phyloP scores from a whole-genome alignment of 2,888 invertebrate genomes.

The Clanis bilineata region DNA sequence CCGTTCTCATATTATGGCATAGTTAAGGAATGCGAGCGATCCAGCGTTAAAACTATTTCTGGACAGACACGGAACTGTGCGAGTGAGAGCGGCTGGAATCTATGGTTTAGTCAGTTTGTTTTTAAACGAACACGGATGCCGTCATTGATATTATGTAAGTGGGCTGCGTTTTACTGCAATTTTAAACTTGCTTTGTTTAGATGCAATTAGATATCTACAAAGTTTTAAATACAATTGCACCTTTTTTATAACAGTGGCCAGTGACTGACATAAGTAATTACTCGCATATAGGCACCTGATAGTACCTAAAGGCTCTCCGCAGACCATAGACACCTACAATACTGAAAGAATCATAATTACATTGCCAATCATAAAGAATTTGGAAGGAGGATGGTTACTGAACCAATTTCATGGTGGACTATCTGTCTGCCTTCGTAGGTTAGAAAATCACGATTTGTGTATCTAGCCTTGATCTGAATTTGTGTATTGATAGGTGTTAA shows the following conservation, averaged over 20 bases:
- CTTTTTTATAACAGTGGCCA: too few relatives aligned
- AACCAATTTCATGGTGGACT: too few relatives aligned
- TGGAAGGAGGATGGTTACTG: too few relatives aligned
- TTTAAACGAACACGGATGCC: constrained; percentile 15
- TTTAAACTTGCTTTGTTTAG: constrained; percentile 5
- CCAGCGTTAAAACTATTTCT: constrained; percentile 30
- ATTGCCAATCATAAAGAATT: too few relatives aligned
- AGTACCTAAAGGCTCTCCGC: too few relatives aligned
- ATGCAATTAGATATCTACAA: neutral
- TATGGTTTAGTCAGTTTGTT: constrained; percentile 18
- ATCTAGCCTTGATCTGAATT: neutral
- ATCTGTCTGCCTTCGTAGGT: too few relatives aligned
- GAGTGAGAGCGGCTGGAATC: constrained; percentile 17
- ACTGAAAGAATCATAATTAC: too few relatives aligned
- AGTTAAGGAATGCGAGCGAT: constrained; percentile 30
- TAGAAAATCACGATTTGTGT: neutral
- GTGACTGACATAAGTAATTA: too few relatives aligned
- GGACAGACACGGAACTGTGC: constrained; percentile 32
- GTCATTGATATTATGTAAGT: constrained; percentile 16
- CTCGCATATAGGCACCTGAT: too few relatives aligned
- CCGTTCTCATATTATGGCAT: constrained; percentile 13
- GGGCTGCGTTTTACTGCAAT: constrained; percentile 11
- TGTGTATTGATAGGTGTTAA: neutral
- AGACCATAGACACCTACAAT: too few relatives aligned
- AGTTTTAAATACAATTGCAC: neutral